Percentiles rank a stretch among this genome's conserved stretches.
phyloP scores from a whole-genome alignment of 2,113 vertebrate genomes.

The Bostrychus sinensis region DNA sequence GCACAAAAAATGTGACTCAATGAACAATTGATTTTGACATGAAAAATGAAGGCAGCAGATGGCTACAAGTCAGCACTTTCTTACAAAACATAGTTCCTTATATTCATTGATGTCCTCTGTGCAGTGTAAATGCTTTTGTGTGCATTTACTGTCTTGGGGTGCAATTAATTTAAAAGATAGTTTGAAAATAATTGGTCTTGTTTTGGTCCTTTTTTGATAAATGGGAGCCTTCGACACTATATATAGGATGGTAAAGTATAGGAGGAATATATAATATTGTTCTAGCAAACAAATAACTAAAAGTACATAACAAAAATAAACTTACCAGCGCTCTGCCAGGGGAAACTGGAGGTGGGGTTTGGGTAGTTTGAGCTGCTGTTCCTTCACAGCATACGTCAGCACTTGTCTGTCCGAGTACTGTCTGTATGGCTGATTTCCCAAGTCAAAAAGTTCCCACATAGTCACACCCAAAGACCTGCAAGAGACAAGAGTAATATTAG shows the following conservation, averaged over 20 bases:
- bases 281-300: slow-evolving; percentile 17
- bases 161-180: background rate
- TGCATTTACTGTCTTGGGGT: background rate
- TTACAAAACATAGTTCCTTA: no score
- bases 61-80: background rate
- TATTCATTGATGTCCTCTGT: background rate
- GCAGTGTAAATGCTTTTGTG: background rate
- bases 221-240: background rate
- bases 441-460: slow-evolving; percentile 95
- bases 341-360: slow-evolving; percentile 89
- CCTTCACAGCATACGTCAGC: slow-evolving; percentile 92
- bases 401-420: slow-evolving; percentile 94
- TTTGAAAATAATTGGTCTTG: background rate
- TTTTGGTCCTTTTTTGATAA: background rate
- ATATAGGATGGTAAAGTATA: slow-evolving; percentile 48
- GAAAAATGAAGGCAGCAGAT: slow-evolving; percentile 4
- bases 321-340: slow-evolving; percentile 94
- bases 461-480: slow-evolving; percentile 96
- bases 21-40: slow-evolving; percentile 8
- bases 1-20: background rate
- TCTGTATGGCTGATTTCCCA: slow-evolving; percentile 92
- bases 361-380: slow-evolving; percentile 95
- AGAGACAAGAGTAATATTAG: no score
- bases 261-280: slow-evolving; percentile 53
- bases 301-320: background rate